These are phyloP conservation scores for Procambarus clarkii DNA, from an alignment of 1,140 invertebrate genomes.

Conservation along the genomic window DNA sequence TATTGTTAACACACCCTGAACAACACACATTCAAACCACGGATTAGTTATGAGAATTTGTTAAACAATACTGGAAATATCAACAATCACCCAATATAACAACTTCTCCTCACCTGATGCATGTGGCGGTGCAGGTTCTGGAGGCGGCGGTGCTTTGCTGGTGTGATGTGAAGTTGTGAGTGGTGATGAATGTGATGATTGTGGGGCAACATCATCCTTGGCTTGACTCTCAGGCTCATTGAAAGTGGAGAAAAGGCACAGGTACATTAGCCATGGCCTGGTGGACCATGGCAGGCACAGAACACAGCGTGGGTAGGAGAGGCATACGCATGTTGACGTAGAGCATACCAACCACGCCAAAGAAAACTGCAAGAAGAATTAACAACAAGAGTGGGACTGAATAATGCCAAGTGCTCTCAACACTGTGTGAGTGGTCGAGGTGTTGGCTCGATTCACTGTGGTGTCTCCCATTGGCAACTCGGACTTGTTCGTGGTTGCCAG, in stretches of 20 bases:
- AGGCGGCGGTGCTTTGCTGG: background rate
- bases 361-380: constrained; percentile 62
- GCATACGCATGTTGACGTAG: constrained; percentile 60
- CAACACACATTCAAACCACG: too few relatives aligned
- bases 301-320: constrained; percentile 53
- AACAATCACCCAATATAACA: too few relatives aligned
- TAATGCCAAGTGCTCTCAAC: constrained; percentile 59
- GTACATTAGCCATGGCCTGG: constrained; percentile 27
- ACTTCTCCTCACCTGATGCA: background rate
- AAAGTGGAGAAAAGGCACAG: constrained; percentile 62
- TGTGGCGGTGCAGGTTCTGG: constrained; percentile 11
- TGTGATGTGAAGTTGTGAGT: background rate
- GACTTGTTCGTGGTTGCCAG: constrained; percentile 17
- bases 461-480: constrained; percentile 52
- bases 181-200: background rate
- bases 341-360: constrained; percentile 50
- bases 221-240: constrained; percentile 13
- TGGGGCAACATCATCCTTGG: background rate
- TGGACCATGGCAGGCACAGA: constrained; percentile 53
- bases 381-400: constrained; percentile 45
- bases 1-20: too few relatives aligned
- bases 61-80: too few relatives aligned
- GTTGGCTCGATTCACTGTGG: constrained; percentile 26
- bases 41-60: too few relatives aligned
- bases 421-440: background rate